A percentile compares a stretch with the other conserved stretches of the same genome.
These are phyloP conservation scores for Amphiprion ocellaris DNA, from an alignment of 2,113 vertebrate genomes.

Conservation along the genomic window DNA sequence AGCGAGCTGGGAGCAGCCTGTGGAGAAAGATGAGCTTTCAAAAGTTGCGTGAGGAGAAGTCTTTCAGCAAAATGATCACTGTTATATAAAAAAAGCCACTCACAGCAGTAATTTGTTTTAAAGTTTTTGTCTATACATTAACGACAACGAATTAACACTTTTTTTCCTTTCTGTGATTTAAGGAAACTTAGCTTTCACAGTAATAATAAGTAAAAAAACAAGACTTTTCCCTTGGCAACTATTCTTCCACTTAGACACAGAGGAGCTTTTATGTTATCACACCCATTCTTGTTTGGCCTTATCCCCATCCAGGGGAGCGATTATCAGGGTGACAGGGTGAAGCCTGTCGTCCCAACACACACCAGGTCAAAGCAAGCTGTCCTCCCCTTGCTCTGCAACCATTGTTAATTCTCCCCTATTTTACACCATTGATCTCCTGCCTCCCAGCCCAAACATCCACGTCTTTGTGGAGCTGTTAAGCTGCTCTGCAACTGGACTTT, in stretches of 20 bases:
- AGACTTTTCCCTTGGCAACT: background rate
- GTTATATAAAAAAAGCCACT: background rate
- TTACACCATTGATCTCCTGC: conserved; percentile 81
- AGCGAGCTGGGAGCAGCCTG: background rate
- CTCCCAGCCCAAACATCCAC: conserved; percentile 58
- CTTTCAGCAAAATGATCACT: background rate
- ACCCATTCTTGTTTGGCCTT: conserved; percentile 36
- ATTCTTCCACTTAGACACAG: conserved; percentile 26
- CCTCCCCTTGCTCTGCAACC: conserved; percentile 60
- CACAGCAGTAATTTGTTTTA: background rate
- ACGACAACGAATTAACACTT: background rate
- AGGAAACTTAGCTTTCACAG: background rate
- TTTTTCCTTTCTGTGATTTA: background rate
- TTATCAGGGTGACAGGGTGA: conserved; percentile 59
- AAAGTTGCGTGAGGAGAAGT: background rate
- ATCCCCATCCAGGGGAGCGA: conserved; percentile 37
- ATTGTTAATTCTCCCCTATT: conserved; percentile 77
- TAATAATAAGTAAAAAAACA: background rate
- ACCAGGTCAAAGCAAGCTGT: conserved; percentile 63
- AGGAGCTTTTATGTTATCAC: conserved; percentile 48
- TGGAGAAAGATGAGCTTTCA: conserved; percentile 12
- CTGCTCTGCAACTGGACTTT: conserved; percentile 59
- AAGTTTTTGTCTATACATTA: too few species aligned
- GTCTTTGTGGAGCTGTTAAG: conserved; percentile 77
- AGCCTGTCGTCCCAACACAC: conserved; percentile 55